Base-by-base conservation (phyloP, 2,797 vertebrate species). In the Chlorospingus flavigularis region DNA sequence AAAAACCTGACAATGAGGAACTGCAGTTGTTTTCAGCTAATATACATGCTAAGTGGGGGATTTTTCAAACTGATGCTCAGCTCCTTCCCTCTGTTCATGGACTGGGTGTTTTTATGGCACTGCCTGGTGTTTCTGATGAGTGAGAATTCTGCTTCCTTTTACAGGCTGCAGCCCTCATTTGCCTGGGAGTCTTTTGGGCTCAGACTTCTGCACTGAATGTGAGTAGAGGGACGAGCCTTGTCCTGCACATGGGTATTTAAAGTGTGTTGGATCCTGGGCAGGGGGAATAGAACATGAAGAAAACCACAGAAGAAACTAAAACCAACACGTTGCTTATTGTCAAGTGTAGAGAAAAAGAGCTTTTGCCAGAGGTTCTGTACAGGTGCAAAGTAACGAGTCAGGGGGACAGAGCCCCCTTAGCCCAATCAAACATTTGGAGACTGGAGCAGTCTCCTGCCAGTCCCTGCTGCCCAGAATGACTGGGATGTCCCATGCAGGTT, bases 181-280 rank as follows among this genome's bases (percentile, higher is more conserved):
- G 88, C 42, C 80, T 98, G 89, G 95, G 95, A 73, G 40, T 95
- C 93, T 73, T 97, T 30, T 97, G 95, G 86, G 78, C 79, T 86
- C 96, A 91, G 39, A 68, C 92, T 61, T 96, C 63, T 24, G 97
- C 97, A 26, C 2, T 94, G 17, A 19, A 97, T 0, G 98, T 98
- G 42, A 97, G 94, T 73, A 68, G 47, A 26, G 57, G 57, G 28
- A 31, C 28, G 63, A 78, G 31, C 14, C 8, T 73, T 74, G 25
- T 37, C 13, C 21, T 37, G 33, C 24, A 11, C 7, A 17, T n/a
- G n/a, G 39, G 40, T 2, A 1, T 42, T 35, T 53, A 42, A 68
- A 85, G 70, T 37, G 3, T 7, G 31, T 77, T 67, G 10, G 12
- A 9, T 55, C 40, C 33, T 66, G 67, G 42, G 18, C 20, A 30